phyloP scores from a whole-genome alignment of 2,113 vertebrate species.

The Philantomba maxwellii region DNA sequence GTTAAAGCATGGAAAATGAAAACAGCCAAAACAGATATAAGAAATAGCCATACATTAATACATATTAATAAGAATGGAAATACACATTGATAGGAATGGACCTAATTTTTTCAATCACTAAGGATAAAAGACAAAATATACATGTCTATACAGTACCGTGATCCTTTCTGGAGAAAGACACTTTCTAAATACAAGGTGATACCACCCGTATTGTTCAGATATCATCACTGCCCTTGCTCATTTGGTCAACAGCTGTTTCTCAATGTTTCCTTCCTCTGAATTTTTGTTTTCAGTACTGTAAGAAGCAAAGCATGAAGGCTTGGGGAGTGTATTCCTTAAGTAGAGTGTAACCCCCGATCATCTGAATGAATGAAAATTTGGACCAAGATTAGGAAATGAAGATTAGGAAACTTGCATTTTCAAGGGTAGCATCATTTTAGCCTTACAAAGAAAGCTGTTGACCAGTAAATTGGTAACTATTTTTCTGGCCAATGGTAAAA shows the following conservation, averaged over 20 bases:
- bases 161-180: background rate
- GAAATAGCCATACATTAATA: background rate
- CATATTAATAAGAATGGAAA: background rate
- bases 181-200: background rate
- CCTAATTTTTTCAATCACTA: background rate
- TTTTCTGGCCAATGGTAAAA: background rate
- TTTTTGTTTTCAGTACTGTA: background rate
- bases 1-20: background rate
- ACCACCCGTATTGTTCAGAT: background rate
- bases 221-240: background rate
- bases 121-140: background rate
- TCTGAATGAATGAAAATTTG: background rate
- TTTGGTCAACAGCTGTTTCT: slow-evolving; percentile 3
- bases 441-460: background rate
- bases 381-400: background rate
- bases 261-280: background rate
- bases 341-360: background rate
- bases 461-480: background rate
- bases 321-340: background rate
- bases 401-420: background rate
- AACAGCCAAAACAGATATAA: background rate
- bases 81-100: background rate
- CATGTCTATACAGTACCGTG: background rate
- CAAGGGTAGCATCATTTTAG: background rate
- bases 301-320: background rate